phyloP scores from a whole-genome alignment of 2,888 invertebrate genomes.

The Lutraria lutraria region DNA sequence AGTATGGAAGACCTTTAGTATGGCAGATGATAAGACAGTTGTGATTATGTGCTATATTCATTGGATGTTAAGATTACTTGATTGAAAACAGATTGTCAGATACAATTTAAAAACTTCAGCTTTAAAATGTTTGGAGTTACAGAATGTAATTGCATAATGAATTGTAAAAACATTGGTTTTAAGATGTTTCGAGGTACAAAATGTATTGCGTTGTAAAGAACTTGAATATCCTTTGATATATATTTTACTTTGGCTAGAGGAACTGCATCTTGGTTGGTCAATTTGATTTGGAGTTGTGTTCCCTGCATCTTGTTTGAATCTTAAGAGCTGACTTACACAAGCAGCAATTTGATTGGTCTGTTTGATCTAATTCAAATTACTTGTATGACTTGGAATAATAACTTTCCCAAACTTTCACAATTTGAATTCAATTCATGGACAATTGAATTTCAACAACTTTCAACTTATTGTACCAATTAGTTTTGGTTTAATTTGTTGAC shows the following conservation, averaged over 20 bases:
- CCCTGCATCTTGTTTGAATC: background rate
- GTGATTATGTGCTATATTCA: background rate
- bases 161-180: background rate
- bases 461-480: no score
- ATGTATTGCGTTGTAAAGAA: background rate
- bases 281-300: background rate
- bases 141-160: no score
- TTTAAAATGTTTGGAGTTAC: background rate
- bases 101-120: background rate
- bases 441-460: no score
- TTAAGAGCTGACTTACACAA: background rate
- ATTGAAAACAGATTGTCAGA: no score
- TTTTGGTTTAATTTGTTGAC: no score
- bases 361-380: background rate
- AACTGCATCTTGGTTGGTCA: constrained; percentile 3
- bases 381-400: background rate
- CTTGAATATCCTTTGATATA: background rate
- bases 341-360: background rate
- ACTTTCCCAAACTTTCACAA: no score
- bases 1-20: constrained; percentile 5
- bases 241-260: background rate
- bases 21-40: background rate
- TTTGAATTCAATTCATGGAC: no score
- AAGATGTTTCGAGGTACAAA: no score
- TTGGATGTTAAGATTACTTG: background rate